Conservation (phyloP, 2,113 vertebrate species). For the Centrocercus urophasianus region DNA sequence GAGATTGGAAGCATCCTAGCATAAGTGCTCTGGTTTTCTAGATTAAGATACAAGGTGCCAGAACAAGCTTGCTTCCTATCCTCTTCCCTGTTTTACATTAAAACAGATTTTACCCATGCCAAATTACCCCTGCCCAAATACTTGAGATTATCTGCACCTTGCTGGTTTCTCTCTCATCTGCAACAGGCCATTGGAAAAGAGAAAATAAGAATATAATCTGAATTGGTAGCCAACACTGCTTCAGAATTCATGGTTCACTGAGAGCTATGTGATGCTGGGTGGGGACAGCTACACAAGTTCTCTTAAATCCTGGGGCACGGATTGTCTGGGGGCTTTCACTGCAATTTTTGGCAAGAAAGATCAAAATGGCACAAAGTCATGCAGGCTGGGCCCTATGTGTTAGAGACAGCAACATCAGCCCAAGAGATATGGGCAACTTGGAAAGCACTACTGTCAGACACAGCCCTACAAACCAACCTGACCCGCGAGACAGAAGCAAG, state of each 20-base stretch:
- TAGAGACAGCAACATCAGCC: background rate
- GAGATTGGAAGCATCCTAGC: background rate
- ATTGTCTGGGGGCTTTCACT: background rate
- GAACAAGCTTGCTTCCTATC: background rate
- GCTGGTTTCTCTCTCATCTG: background rate
- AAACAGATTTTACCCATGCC: background rate
- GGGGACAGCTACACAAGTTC: background rate
- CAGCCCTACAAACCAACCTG: background rate
- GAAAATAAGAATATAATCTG: background rate
- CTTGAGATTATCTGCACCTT: background rate
- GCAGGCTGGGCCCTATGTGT: background rate
- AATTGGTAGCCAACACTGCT: background rate
- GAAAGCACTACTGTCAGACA: background rate
- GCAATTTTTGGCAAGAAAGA: background rate
- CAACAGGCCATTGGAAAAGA: background rate
- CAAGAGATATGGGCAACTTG: background rate
- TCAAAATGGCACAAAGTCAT: background rate
- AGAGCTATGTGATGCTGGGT: background rate
- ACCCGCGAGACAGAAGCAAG: background rate
- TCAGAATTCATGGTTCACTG: background rate
- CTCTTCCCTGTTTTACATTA: background rate
- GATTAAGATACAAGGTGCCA: background rate
- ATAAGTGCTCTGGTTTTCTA: background rate
- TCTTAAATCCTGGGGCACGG: background rate
- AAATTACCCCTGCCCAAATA: background rate